A percentile compares a stretch with the other conserved stretches of the same genome.
phyloP scores from a whole-genome alignment of 2,888 invertebrate species.

The Caenorhabditis japonica region DNA sequence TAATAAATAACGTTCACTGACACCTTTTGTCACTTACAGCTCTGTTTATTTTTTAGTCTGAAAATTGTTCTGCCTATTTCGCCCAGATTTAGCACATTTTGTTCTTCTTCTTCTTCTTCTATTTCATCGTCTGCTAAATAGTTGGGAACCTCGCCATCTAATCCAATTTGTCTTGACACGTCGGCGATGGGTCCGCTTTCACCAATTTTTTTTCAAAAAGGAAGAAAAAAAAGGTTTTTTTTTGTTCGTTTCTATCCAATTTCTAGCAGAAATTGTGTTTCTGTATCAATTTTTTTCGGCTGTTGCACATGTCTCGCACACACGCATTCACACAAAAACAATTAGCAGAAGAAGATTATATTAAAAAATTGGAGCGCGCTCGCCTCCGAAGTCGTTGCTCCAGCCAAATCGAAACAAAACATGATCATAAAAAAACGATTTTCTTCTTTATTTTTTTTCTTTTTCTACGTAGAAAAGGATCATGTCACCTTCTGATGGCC shows the following conservation, averaged over 20 bases:
- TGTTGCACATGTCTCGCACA: no score
- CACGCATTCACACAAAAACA: conserved; percentile 29
- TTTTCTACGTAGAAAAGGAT: no score
- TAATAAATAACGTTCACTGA: conserved; percentile 15
- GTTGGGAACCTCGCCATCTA: conserved; percentile 30
- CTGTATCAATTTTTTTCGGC: no score
- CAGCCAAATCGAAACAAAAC: conserved; percentile 30
- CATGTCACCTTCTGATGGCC: no score
- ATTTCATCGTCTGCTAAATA: conserved; percentile 20
- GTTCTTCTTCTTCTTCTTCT: conserved; percentile 8
- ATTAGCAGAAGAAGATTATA: conserved; percentile 44
- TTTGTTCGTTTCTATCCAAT: no score
- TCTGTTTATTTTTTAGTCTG: background rate
- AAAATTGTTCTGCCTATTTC: conserved; percentile 22
- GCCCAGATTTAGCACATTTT: conserved; percentile 11
- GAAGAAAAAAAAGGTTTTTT: no score
- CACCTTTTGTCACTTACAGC: conserved; percentile 1
- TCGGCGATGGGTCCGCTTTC: conserved; percentile 8
- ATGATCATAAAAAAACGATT: conserved; percentile 39
- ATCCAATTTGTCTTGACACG: conserved; percentile 53
- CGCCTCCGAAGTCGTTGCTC: conserved; percentile 6
- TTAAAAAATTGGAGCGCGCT: conserved; percentile 41
- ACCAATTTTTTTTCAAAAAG: no score
- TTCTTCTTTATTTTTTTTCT: background rate
- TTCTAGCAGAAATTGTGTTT: no score